Evolutionary conservation across 2,888 invertebrate genomes (phyloP).

Genomic region (Yponomeuta sedellus): DNA sequence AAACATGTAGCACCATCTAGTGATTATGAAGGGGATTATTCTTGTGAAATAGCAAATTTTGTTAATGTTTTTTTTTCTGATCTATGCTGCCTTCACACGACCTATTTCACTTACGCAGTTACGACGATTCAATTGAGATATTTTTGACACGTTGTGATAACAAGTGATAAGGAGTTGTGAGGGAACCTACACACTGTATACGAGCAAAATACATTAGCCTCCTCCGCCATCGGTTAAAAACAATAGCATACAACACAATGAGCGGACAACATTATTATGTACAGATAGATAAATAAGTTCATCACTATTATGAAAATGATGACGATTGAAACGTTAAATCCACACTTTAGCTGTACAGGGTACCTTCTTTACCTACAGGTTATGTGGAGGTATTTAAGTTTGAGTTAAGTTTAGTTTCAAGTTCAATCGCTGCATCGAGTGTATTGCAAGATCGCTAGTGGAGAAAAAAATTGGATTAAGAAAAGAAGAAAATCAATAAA

Average conservation of each 20-base stretch:
- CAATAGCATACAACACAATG: background rate
- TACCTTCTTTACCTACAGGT: background rate
- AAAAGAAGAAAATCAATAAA: background rate
- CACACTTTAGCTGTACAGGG: background rate
- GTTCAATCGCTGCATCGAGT: slow-evolving; percentile 43
- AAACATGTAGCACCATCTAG: too few species aligned
- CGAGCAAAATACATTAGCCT: too few species aligned
- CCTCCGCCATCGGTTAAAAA: background rate
- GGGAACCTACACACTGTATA: too few species aligned
- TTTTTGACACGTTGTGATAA: too few species aligned
- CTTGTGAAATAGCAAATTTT: too few species aligned
- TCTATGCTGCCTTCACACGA: too few species aligned
- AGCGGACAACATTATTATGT: background rate
- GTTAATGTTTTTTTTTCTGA: too few species aligned
- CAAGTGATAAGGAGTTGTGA: too few species aligned
- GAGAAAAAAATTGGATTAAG: slow-evolving; percentile 23
- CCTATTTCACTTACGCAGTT: too few species aligned
- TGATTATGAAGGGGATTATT: too few species aligned
- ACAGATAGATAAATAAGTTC: background rate
- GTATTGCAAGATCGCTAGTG: slow-evolving; percentile 53
- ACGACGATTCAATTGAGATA: too few species aligned
- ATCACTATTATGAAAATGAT: background rate
- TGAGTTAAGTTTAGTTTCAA: slow-evolving; percentile 35
- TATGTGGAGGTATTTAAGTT: slow-evolving; percentile 3
- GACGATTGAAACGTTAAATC: background rate